Evolutionary conservation across 2,888 invertebrate genomes (phyloP), one percentile per base, ranked within the genome.

Genomic region (Chromoteleia sp.): DNA sequence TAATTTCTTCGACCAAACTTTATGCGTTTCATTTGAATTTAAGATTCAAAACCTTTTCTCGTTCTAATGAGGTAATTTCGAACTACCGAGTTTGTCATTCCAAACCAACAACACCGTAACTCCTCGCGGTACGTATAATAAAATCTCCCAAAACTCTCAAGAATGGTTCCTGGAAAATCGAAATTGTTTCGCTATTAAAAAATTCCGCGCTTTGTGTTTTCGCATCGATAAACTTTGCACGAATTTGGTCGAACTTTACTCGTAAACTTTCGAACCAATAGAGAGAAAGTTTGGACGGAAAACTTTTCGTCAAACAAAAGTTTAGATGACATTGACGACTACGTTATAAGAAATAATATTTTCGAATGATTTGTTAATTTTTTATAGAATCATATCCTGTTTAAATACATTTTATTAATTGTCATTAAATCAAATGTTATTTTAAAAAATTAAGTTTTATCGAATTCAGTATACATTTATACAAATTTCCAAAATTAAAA

Each of bases 181-280:
- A 59, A 41, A 61, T 61, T 61, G 61, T 45, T 45, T 61, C 30
- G 45, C 45, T 61, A 61, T 61, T 61, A 61, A 61, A 61, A 43
- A 61, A 30, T 61, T 61, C 10, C 0, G 19, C n/a, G 15, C 33
- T 30, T 61, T 54, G 14, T 54, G 30, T 45, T 61, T 61, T 21
- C 45, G 25, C 61, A 30, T 61, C 45, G 19, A 12, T 7, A 45
- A 61, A 61, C 61, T 61, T 61, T 43, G 19, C 30, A n/a, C 43
- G 19, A 45, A 30, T 61, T 43, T 61, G 43, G 45, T 5, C 4
- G 17, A 45, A 45, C 61, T 45, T 45, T n/a, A 10, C 59, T 43
- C 14, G 15, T 33, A 15, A 59, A 43, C 14, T 29, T 59, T n/a
- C 0, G 6, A 6, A 36, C 14, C 0, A 39, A 29, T 15, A 29